Conservation (phyloP, 2,797 vertebrate genomes). For the Toxotes lorentzi region DNA sequence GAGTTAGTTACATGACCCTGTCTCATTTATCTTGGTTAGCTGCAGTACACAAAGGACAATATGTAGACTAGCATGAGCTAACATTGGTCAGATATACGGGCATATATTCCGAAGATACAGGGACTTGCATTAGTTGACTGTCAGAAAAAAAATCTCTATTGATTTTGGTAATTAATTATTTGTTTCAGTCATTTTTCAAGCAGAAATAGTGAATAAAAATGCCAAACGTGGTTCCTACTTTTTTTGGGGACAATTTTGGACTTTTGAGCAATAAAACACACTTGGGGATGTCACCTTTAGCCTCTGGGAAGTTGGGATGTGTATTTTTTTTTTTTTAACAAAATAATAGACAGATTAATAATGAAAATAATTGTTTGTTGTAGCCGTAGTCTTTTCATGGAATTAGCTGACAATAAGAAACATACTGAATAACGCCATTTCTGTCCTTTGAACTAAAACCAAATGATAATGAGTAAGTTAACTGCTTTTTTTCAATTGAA, state of each 20-base stretch:
- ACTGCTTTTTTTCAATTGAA: background rate
- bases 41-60: slow-evolving; percentile 4
- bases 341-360: background rate
- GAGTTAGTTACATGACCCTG: slow-evolving; percentile 24
- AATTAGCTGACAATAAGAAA: background rate
- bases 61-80: background rate
- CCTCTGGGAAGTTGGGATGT: background rate
- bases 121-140: background rate
- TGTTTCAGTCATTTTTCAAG: background rate
- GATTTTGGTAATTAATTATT: background rate
- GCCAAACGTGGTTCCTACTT: background rate
- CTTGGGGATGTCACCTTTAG: background rate
- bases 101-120: background rate
- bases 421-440: background rate
- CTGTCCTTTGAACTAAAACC: background rate
- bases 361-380: no score
- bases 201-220: background rate
- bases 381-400: background rate
- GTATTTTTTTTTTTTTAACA: background rate
- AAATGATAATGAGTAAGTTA: no score
- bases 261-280: background rate
- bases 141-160: background rate
- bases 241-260: background rate
- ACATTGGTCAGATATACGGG: background rate
- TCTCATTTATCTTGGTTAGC: slow-evolving; percentile 10